Base-by-base conservation (phyloP, 2,888 invertebrate species). In the Trissoscelio sp. region DNA sequence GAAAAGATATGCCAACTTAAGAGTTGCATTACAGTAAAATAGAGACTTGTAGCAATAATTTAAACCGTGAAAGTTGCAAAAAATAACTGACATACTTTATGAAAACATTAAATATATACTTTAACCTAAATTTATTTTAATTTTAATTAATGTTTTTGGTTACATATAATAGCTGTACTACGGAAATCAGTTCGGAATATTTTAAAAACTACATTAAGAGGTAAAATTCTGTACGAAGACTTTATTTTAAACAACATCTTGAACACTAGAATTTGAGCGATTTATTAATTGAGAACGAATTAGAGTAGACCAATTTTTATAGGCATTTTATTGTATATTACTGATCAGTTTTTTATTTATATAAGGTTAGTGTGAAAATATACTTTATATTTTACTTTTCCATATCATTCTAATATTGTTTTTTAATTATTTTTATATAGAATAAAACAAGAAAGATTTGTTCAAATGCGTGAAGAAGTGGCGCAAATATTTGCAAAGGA, bases 161-260 rank as follows among this genome's bases (percentile, higher is more conserved):
- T n/a, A n/a, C n/a, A n/a, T n/a, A n/a, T n/a, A n/a, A n/a, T 60
- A 60, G 60, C 60, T 60, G 24, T 44, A 28, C 60, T 14, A 44
- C 44, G 60, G 24, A 60, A 60, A 60, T 60, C 44, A 0, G 44
- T 60, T 24, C 44, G 42, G 6, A 5, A 60, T 44, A 42, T 60
- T 60, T 16, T 60, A 60, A 12, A 44, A 60, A 44, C 60, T 14
- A 60, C 44, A 1, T 9, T 44, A 12, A 22, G 60, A 44, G 60
- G 60, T 60, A 60, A 44, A 44, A 42, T 60, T 24, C 9, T 60
- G 7, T 28, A 60, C 28, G 24, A 60, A 60, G 20, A 60, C n/a
- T 60, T 44, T 18, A 3, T 28, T 20, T 2, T 44, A 11, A 60
- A 42, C 14, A 42, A 34, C 5, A 60, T 12, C 3, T 42, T 60